Evolutionary conservation across 2,888 invertebrate species (phyloP), one percentile per base, ranked within the genome.

Genomic region (Geotrupes spiniger): DNA sequence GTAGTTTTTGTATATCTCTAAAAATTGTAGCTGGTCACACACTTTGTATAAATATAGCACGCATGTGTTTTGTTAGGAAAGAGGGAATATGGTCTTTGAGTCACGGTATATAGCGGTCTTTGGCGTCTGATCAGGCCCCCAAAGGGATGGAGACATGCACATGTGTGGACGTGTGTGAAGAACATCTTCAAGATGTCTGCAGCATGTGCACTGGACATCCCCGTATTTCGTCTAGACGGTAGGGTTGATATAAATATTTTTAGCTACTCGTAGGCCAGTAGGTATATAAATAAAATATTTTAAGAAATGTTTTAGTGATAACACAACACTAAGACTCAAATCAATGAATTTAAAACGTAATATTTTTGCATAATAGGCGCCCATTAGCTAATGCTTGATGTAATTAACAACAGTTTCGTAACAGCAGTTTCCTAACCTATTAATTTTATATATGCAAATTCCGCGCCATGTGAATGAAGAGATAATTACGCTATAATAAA

Each of bases 91-190:
- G 47, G 52, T 43, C 56, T 44, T 46, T 54, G 52, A 43, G 51
- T 6, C 31, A 15, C 44, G 50, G 43, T 47, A 46, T 26, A 40
- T 56, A 47, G 14, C 39, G 51, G 12, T 33, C 26, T 25, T 25
- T 44, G 15, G 27, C 21, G 27, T 6, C 12, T n/a, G 28, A 29
- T 28, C 39, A 46, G 45, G 49, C 45, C 49, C 49, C 52, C 52
- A 52, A 51, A 60, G 59, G 61, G 59, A 52, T 57, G 52, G 53
- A 49, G 53, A 58, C 53, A 45, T 54, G 55, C 60, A 62, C 68
- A 69, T 64, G 66, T 69, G 69, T 69, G 66, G 63, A 66, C 57
- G 63, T 59, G 69, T 68, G 69, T 68, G 69, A 70, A 68, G 67
- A 69, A 70, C 64, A 66, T 66, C 63, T 64, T 58, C 64, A 62